These are phyloP conservation scores for Lateolabrax maculatus DNA, from an alignment of 2,797 vertebrate genomes.

Conservation along the genomic window DNA sequence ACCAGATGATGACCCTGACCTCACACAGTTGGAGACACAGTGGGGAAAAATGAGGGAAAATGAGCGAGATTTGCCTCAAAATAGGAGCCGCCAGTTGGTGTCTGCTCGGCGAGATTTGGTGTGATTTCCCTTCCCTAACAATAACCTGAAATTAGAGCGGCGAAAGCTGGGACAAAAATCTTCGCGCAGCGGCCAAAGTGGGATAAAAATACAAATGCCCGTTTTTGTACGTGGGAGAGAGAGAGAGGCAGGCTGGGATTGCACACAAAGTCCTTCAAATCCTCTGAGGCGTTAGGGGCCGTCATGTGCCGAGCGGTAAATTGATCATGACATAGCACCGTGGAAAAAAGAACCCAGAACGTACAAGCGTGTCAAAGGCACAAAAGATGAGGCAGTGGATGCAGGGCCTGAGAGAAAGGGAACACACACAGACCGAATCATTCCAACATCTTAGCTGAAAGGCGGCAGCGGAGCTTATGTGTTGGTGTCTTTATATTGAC, in stretches of 20 bases:
- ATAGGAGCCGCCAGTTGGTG: slow-evolving; percentile 45
- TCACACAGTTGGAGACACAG: slow-evolving; percentile 28
- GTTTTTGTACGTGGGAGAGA: slow-evolving; percentile 77
- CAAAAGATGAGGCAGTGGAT: slow-evolving; percentile 77
- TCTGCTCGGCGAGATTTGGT: slow-evolving; percentile 48
- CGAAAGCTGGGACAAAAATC: slow-evolving; percentile 68
- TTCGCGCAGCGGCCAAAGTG: slow-evolving; percentile 61
- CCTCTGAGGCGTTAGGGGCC: slow-evolving; percentile 79
- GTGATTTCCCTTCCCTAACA: slow-evolving; percentile 59
- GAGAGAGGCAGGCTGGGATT: slow-evolving; percentile 74
- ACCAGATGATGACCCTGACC: slow-evolving; percentile 48
- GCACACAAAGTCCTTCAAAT: slow-evolving; percentile 82
- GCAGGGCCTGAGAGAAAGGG: slow-evolving; percentile 66
- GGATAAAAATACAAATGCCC: slow-evolving; percentile 79
- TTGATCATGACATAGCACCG: slow-evolving; percentile 83
- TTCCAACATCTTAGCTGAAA: slow-evolving; percentile 62
- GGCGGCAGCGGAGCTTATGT: slow-evolving; percentile 51
- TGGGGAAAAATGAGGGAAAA: neutral
- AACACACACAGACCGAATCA: slow-evolving; percentile 75
- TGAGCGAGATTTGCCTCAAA: slow-evolving; percentile 35
- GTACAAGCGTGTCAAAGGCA: slow-evolving; percentile 79
- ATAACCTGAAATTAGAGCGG: slow-evolving; percentile 70
- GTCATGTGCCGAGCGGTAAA: slow-evolving; percentile 85
- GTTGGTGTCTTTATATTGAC: slow-evolving; percentile 43
- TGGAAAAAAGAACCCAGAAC: slow-evolving; percentile 73